Percentiles rank a stretch among this genome's conserved stretches.
Evolutionary conservation across 1,140 invertebrate genomes (phyloP).

Genomic region (Caenorhabditis brenneri): DNA sequence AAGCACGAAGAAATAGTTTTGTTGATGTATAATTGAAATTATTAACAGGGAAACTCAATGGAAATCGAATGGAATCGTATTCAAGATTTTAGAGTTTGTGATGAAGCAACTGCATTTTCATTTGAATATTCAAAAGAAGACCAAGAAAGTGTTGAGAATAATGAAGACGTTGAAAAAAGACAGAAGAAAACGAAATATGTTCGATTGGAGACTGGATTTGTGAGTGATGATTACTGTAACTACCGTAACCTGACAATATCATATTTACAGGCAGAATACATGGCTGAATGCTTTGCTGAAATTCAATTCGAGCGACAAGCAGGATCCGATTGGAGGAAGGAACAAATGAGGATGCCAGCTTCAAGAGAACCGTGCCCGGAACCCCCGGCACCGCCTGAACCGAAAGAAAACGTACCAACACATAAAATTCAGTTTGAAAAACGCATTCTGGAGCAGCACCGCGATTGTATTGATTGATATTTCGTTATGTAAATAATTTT

Average conservation of each 20-base stretch:
- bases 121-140: conserved; percentile 50
- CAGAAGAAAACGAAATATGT: conserved; percentile 49
- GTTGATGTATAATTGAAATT: not conserved
- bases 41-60: conserved; percentile 50
- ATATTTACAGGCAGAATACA: conserved; percentile 51
- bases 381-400: not conserved
- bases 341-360: not conserved
- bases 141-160: not conserved
- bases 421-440: conserved; percentile 37
- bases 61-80: conserved; percentile 48
- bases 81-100: conserved; percentile 33
- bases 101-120: conserved; percentile 51
- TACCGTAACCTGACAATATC: not conserved
- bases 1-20: not conserved
- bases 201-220: conserved; percentile 46
- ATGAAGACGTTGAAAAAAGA: too few relatives aligned
- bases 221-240: conserved; percentile 41
- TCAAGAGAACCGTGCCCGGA: not conserved
- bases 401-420: not conserved
- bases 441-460: conserved; percentile 6
- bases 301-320: conserved; percentile 39
- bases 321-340: conserved; percentile 26
- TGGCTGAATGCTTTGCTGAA: conserved; percentile 49
- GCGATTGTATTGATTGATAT: conserved; percentile 30
- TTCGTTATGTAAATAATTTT: not conserved